Base-by-base conservation (phyloP, 2,797 vertebrate genomes). In the Remorina albescens region DNA sequence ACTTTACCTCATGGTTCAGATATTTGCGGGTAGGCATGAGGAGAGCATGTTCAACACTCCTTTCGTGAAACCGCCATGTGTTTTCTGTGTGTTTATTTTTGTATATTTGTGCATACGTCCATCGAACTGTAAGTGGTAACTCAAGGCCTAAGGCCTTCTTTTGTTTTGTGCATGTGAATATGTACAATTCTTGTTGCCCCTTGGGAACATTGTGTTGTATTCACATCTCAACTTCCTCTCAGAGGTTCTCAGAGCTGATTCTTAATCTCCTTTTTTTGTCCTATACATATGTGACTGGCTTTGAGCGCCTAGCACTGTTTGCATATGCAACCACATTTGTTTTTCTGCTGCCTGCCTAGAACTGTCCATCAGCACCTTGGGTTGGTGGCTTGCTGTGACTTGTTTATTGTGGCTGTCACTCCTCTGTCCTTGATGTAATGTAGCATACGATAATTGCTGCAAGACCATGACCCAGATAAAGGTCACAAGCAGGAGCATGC, bases 1-100 rank as follows among this genome's bases (percentile, higher is more conserved):
- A 74, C 67, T 89, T 89, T 91, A 91, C 85, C 88, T 94, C 91
- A 92, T 76, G 67, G 64, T 68, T 76, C 67, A 89, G 76, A 80
- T 85, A 92, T 93, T 67, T 71, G 53, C 41, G 73, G 74, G 65
- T 55, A 53, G 68, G 66, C 71, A 74, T 70, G 71, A 69, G 67
- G 72, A 81, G 68, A 72, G 73, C 73, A 46, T 86, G 83, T 75
- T 83, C 65, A 71, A 50, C 71, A 32, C 78, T 71, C 69, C 30
- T 58, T 77, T 69, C 49, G 63, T 73, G 70, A 82, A 92, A 78
- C 71, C 79, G 68, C 80, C 81, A 88, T 91, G 81, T 91, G 84
- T 86, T 87, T 74, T 76, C 71, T 56, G 50, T 72, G 61, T 69
- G 73, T 87, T 76, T 85, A 68, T 85, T 80, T 88, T 69, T 82